Evolutionary conservation across 2,113 vertebrate species (phyloP).

Genomic region (Clupea harengus): DNA sequence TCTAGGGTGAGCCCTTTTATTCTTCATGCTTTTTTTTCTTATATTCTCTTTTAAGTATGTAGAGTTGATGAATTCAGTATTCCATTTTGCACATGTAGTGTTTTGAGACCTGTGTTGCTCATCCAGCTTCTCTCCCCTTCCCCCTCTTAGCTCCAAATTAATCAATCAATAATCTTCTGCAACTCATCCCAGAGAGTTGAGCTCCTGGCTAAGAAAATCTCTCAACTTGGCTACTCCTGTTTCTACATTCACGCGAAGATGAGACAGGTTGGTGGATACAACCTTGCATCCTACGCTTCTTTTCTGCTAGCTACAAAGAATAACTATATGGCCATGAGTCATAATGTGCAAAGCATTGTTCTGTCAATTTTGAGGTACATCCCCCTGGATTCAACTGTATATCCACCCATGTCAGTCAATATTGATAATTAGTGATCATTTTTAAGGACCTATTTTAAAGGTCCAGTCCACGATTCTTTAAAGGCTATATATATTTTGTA

Average conservation of each 20-base stretch:
- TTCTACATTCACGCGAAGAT: slow-evolving; percentile 99
- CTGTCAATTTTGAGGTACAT: no score
- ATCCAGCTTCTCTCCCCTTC: background rate
- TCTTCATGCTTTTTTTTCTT: background rate
- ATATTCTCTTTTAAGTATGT: background rate
- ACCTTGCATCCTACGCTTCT: no score
- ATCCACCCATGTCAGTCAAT: no score
- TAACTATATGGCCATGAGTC: no score
- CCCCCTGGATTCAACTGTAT: no score
- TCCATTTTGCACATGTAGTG: background rate
- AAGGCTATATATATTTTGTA: no score
- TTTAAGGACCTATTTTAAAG: no score
- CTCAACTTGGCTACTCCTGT: slow-evolving; percentile 98
- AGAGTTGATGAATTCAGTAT: background rate
- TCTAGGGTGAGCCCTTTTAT: slow-evolving; percentile 82
- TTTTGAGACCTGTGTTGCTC: background rate
- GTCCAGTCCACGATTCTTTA: no score
- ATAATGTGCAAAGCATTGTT: no score
- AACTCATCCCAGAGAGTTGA: slow-evolving; percentile 99
- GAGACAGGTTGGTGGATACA: slow-evolving; percentile 82
- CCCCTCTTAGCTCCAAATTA: slow-evolving; percentile 90
- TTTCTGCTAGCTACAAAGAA: no score
- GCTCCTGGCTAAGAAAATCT: slow-evolving; percentile 99
- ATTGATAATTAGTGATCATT: no score
- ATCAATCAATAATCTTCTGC: slow-evolving; percentile 99